These are phyloP conservation scores for Muscina levida DNA, from an alignment of 2,888 invertebrate genomes.

Conservation along the genomic window DNA sequence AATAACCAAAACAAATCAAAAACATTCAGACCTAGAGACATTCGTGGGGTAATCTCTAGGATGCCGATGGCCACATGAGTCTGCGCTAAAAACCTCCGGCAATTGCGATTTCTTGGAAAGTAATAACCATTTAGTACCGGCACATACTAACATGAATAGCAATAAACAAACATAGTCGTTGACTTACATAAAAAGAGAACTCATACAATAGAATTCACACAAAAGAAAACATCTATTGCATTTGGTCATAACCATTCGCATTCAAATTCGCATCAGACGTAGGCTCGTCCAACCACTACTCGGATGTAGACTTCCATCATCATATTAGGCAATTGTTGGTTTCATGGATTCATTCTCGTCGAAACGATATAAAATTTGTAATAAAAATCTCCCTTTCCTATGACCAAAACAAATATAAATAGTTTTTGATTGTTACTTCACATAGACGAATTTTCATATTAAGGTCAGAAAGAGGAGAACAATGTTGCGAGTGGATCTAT, in stretches of 20 bases:
- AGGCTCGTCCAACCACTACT: neutral
- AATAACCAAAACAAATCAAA: slow-evolving; percentile 11
- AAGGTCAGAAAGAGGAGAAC: slow-evolving; percentile 37
- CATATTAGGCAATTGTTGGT: neutral
- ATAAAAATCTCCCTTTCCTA: slow-evolving; percentile 43
- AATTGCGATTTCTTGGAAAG: slow-evolving; percentile 44
- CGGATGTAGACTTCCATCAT: slow-evolving; percentile 11
- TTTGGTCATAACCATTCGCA: slow-evolving; percentile 13
- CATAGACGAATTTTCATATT: slow-evolving; percentile 41
- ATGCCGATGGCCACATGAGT: slow-evolving; percentile 34
- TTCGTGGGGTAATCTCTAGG: neutral
- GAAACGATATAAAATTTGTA: slow-evolving; percentile 32
- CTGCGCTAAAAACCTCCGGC: slow-evolving; percentile 24
- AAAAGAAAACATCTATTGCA: neutral
- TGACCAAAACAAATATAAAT: slow-evolving; percentile 37
- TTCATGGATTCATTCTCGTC: slow-evolving; percentile 8
- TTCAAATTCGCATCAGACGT: neutral
- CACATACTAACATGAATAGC: slow-evolving; percentile 45
- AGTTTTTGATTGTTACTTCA: slow-evolving; percentile 42
- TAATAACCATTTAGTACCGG: slow-evolving; percentile 52
- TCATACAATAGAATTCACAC: neutral
- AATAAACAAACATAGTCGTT: slow-evolving; percentile 61
- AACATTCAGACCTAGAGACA: slow-evolving; percentile 34
- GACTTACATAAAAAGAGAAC: slow-evolving; percentile 53
- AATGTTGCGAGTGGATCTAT: neutral